Evolutionary conservation across 2,113 vertebrate species (phyloP), one percentile per base, ranked within the genome.

Genomic region (Neodontobutis hainanensis): DNA sequence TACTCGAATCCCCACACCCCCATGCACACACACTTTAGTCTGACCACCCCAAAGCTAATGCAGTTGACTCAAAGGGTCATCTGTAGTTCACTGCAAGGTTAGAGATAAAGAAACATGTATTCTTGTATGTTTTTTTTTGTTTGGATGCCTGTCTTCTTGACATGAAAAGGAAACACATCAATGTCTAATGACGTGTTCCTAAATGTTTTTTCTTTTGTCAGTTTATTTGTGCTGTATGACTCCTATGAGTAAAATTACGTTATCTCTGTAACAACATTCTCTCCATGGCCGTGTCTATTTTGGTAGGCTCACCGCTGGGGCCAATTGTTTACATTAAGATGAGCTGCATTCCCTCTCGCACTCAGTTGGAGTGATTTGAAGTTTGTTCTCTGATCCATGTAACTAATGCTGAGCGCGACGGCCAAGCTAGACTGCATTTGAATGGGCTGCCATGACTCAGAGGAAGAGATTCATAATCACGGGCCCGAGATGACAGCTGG

Each of bases 381-480:
- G 85, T 75, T 73, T 80, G 71, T 59, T 84, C 67, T 66, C 74
- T 87, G 87, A 87, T 85, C 83, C 87, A 77, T 85, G 83, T 76
- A 84, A 81, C 81, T 47, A 74, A 85, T 67, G 80, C 78, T 14
- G 61, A 81, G 83, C 58, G 51, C 67, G 49, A 55, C 52, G 34
- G 84, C 69, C 70, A 81, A 72, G 88, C 85, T 75, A 84, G 75
- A 78, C 75, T 88, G 86, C 77, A 3, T 74, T 70, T 87, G 86
- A 90, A 89, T 86, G 78, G 80, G 63, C 75, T 66, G 58, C 19
- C 7, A 61, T 72, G 73, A 60, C 27, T 60, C 67, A 15, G 72
- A 83, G 85, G 86, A 89, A 90, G 75, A 91, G 89, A 90, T 89
- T 88, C 87, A 88, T 91, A 91, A 90, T 88, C 86, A 44, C 74